Base-by-base conservation (phyloP, 2,888 invertebrate genomes). In the Gryllus longicercus region DNA sequence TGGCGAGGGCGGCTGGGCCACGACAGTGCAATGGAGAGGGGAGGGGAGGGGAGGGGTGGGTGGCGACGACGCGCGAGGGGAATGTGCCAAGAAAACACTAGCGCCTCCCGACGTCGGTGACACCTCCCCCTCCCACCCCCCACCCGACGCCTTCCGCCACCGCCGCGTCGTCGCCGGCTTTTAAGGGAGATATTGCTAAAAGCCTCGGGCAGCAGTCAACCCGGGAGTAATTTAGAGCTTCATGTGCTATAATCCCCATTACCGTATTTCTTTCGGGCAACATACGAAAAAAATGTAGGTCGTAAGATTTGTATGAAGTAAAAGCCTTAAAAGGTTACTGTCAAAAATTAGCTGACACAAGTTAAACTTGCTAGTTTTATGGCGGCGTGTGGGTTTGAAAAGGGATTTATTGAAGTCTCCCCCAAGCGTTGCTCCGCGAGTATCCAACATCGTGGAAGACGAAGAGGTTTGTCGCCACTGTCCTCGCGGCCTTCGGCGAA, bases 281-380 rank as follows among this genome's bases (percentile, higher is more conserved):
- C 63, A n/a, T 14, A 63, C 16, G 63, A 63, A 63, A 38, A n/a
- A 63, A 63, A 18, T 63, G 14, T 63, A n/a, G 63, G 16, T 63
- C n/a, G 63, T 63, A 63, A 63, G 63, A 63, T 18, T 63, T 63
- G 63, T 63, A 63, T 63, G 63, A 63, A 63, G 63, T 63, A 63
- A 63, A 63, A 63, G 63, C 63, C n/a, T 63, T 63, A 63, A 63
- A 63, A 63, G 14, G 63, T 63, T 63, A 63, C n/a, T 63, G 63
- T n/a, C 63, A 63, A 63, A 63, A 63, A 63, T 63, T 63, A 63
- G 63, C 63, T 63, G 63, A 63, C 63, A 63, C 8, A 63, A 63
- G 63, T 63, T 63, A 18, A 63, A 63, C 63, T 63, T n/a, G 63
- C 63, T 63, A 63, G 63, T n/a, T 63, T 63, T 63, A 63, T 63